phyloP scores from a whole-genome alignment of 2,888 invertebrate genomes.

The Drosophila leonis region DNA sequence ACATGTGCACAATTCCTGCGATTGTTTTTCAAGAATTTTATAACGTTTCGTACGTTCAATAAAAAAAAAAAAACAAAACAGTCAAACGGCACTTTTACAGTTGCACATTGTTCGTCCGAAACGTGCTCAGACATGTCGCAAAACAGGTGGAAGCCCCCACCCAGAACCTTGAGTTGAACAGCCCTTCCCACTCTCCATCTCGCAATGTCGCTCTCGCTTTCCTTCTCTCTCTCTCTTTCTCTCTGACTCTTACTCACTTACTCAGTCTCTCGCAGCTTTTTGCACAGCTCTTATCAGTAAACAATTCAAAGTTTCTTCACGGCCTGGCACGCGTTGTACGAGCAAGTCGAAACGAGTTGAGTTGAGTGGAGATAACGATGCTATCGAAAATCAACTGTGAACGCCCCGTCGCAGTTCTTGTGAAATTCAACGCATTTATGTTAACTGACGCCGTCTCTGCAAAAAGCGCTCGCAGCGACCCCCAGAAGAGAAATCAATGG shows the following conservation, averaged over 20 bases:
- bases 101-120: constrained; percentile 38
- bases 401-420: constrained; percentile 53
- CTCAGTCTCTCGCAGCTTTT: neutral
- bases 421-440: constrained; percentile 69
- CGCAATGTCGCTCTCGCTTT: constrained; percentile 4
- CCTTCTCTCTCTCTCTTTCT: neutral
- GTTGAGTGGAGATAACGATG: constrained; percentile 42
- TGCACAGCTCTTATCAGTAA: constrained; percentile 47
- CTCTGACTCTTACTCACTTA: neutral
- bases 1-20: constrained; percentile 47
- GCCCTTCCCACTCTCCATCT: constrained; percentile 10
- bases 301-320: constrained; percentile 19
- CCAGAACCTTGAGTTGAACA: constrained; percentile 1
- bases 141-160: constrained; percentile 40
- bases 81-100: constrained; percentile 59
- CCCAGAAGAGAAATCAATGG: constrained; percentile 31
- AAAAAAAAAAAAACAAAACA: constrained; percentile 25
- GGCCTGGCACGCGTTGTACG: constrained; percentile 53
- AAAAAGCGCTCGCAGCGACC: constrained; percentile 8
- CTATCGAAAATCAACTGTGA: constrained; percentile 31
- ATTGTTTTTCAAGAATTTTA: constrained; percentile 36
- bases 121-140: constrained; percentile 65
- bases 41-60: constrained; percentile 14
- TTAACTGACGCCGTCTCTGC: constrained; percentile 49
- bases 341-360: constrained; percentile 1